phyloP scores from a whole-genome alignment of 2,113 vertebrate species.

The Lepidothrix coronata region DNA sequence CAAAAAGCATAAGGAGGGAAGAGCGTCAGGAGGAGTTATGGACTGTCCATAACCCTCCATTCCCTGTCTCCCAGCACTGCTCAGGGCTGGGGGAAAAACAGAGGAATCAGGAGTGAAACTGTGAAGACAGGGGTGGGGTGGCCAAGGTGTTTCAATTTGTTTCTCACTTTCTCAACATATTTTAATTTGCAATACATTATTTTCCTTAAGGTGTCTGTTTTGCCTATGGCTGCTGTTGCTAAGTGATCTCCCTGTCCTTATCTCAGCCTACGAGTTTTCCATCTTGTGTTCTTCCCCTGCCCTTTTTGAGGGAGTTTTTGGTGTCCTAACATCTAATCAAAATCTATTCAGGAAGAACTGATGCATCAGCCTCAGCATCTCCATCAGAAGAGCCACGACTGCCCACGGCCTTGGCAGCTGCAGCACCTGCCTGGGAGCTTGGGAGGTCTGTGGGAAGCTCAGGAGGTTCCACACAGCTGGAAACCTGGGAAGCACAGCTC shows the following conservation, averaged over 20 bases:
- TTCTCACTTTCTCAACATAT: neutral
- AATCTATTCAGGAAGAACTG: neutral
- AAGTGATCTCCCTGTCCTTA: neutral
- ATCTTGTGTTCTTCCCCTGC: neutral
- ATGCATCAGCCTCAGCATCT: neutral
- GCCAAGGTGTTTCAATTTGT: neutral
- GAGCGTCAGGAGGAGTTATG: accelerated
- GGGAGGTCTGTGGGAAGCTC: neutral
- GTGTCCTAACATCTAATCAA: neutral
- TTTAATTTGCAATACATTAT: neutral
- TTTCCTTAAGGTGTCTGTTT: neutral
- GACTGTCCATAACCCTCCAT: neutral
- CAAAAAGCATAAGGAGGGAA: neutral
- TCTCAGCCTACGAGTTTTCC: neutral
- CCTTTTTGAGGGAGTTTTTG: neutral
- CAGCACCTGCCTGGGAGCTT: neutral
- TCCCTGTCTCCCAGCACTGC: neutral
- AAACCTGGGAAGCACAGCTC: neutral
- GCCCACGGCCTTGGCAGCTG: neutral
- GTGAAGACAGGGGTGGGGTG: neutral
- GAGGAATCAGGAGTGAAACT: neutral
- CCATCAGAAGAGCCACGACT: neutral
- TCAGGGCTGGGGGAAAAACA: accelerated
- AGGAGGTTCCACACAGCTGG: neutral
- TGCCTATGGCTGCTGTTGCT: neutral